These are phyloP conservation scores for Panthera uncia DNA, from an alignment of 2,113 vertebrate species.

Conservation along the genomic window DNA sequence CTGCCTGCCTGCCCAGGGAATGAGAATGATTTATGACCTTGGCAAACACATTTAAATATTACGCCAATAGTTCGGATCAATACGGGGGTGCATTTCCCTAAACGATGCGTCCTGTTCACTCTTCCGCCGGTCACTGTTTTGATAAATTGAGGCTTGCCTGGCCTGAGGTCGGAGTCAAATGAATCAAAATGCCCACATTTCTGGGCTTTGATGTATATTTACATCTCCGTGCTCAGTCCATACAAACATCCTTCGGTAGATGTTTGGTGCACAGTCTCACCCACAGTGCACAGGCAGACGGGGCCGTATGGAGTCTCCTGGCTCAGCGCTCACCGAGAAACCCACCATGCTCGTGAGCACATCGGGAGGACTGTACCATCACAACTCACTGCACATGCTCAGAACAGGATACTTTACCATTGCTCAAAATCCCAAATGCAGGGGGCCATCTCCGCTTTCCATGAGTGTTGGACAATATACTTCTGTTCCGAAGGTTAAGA, in stretches of 20 bases:
- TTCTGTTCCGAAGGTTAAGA: background rate
- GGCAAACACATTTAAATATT: constrained; percentile 21
- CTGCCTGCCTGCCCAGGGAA: background rate
- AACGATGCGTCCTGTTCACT: background rate
- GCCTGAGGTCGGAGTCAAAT: background rate
- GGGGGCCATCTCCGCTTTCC: background rate
- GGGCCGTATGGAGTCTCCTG: accelerated
- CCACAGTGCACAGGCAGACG: background rate
- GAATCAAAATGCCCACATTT: background rate
- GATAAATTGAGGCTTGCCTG: background rate
- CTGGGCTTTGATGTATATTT: background rate
- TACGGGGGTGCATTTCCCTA: constrained; percentile 41
- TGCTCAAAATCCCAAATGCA: background rate
- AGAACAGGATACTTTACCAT: background rate
- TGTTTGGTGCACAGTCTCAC: accelerated
- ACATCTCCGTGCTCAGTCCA: background rate
- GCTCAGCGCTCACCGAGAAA: accelerated
- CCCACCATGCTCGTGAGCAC: accelerated
- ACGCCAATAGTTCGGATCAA: constrained; percentile 52
- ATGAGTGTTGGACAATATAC: background rate
- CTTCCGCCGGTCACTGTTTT: background rate
- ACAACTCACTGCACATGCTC: accelerated
- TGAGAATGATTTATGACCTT: constrained; percentile 55
- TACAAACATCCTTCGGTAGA: accelerated
- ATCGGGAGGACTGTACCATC: accelerated